Evolutionary conservation across 1,140 invertebrate species (phyloP).

Genomic region (Ceratosolen solmsi): DNA sequence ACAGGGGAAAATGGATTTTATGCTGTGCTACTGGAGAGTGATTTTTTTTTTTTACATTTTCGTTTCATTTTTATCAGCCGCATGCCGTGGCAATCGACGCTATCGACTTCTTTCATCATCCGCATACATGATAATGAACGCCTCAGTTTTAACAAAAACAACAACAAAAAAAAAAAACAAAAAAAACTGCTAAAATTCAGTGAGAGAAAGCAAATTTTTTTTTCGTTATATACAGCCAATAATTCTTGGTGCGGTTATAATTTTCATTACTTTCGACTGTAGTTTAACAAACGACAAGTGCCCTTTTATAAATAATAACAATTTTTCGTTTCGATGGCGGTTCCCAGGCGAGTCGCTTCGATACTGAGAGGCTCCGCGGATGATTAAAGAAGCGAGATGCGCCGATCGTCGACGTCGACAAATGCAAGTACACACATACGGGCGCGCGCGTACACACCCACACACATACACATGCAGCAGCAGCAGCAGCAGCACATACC

Average conservation of each 20-base stretch:
- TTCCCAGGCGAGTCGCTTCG: not conserved
- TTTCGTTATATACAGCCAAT: not conserved
- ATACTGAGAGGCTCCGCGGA: not conserved
- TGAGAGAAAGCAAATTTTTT: not conserved
- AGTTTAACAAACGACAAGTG: not conserved
- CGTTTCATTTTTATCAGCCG: slow-evolving; percentile 52
- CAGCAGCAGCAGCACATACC: too few species aligned
- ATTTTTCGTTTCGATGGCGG: not conserved
- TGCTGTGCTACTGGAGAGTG: slow-evolving; percentile 62
- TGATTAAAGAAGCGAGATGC: slow-evolving; percentile 3
- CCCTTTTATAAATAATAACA: not conserved
- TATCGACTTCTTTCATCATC: not conserved
- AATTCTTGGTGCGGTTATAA: not conserved
- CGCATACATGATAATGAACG: not conserved
- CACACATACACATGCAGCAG: too few species aligned
- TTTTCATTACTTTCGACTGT: not conserved
- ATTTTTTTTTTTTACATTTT: slow-evolving; percentile 60
- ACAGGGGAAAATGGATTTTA: slow-evolving; percentile 63
- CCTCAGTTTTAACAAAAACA: not conserved
- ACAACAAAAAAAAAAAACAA: too few species aligned
- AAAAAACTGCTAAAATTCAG: too few species aligned
- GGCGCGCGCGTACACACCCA: too few species aligned
- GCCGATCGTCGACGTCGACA: slow-evolving; percentile 5
- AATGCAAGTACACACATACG: slow-evolving; percentile 30
- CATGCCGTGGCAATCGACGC: slow-evolving; percentile 30